These are phyloP conservation scores for Holothuria leucospilota DNA, from an alignment of 53 echinoderm and acorn worm species.

Conservation along the genomic window DNA sequence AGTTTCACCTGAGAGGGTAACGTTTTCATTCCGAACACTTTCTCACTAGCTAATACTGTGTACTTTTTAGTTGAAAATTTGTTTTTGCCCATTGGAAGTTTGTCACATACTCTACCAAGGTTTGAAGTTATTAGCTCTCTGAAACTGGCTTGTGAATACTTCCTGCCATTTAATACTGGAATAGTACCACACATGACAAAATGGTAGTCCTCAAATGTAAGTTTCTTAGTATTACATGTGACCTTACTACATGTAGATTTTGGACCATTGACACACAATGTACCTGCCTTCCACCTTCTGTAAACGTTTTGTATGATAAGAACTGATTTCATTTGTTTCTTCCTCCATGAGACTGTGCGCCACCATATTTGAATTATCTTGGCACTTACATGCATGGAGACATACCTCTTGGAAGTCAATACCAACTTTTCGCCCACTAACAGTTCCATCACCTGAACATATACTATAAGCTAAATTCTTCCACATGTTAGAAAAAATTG, in stretches of 20 bases:
- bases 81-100: not conserved
- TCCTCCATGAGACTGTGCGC: too few species aligned
- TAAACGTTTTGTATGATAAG: not conserved
- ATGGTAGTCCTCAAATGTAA: constrained; percentile 7
- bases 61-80: constrained; percentile 15
- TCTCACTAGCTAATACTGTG: not conserved
- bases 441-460: too few species aligned
- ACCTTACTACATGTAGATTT: not conserved
- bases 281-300: not conserved
- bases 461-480: too few species aligned
- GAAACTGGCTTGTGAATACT: not conserved
- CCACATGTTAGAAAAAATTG: constrained; percentile 17
- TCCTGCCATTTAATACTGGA: not conserved
- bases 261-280: too few species aligned
- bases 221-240: not conserved
- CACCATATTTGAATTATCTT: constrained; percentile 1
- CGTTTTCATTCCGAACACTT: not conserved
- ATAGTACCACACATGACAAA: constrained; percentile 16
- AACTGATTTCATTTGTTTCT: not conserved
- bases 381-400: not conserved
- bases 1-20: not conserved
- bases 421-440: too few species aligned
- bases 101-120: not conserved
- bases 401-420: not conserved
- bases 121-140: not conserved